Base-by-base conservation (phyloP, 2,888 invertebrate species). In the Euphydryas editha region DNA sequence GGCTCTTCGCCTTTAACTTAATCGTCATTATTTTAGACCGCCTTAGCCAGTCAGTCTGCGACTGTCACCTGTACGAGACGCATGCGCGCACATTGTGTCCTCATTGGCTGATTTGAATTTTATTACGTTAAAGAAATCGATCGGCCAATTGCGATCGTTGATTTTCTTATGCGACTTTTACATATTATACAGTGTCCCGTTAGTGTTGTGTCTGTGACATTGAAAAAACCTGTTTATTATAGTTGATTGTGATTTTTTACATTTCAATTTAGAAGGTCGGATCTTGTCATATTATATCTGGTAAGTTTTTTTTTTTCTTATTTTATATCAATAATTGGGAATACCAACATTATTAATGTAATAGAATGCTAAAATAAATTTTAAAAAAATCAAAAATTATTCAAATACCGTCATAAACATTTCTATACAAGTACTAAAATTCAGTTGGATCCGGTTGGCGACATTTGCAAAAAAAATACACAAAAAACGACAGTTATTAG, bases 131-230 rank as follows among this genome's bases (percentile, higher is more conserved):
- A 54, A 54, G 76, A 79, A 82, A 82, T 70, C 73, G 73, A 74
- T 79, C 81, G 83, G 81, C 87, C 88, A 89, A 89, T 90, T 86
- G 85, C 84, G 81, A 74, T 73, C 73, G 83, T 84, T 86, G 85
- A 85, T 87, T 87, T 87, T 87, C 84, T 88, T 88, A 71, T 79
- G 82, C 82, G 81, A 82, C 79, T 83, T 86, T 78, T 86, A 84
- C 83, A 79, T 80, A 82, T 30, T 30, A 30, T 81, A 84, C 79
- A 78, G 85, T 85, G 83, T 85, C 82, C 83, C 84, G 84, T 87
- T 87, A 82, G 86, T 84, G 84, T 79, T 84, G 87, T 90, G 88
- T 88, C 88, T 65, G 85, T 89, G 76, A 67, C 64, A 67, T 67
- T 70, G 57, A 67, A 67, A 54, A 24, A 51, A 51, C 58, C 56